Base-by-base conservation (phyloP, 2,888 invertebrate genomes). In the Agonopterix arenella region DNA sequence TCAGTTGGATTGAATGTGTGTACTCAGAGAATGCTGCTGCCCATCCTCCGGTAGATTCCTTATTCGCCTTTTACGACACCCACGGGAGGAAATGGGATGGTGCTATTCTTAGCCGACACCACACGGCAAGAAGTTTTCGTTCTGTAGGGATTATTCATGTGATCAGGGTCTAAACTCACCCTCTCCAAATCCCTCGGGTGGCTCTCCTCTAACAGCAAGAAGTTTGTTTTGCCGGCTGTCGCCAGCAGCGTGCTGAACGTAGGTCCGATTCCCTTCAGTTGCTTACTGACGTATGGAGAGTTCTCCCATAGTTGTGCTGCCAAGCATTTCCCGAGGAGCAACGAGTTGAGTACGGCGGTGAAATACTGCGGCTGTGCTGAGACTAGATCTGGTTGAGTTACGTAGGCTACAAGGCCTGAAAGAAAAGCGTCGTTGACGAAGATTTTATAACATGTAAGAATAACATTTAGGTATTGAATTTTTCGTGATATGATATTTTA, bases 101-200 rank as follows among this genome's bases (percentile, higher is more conserved):
- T n/a, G n/a, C n/a, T n/a, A n/a, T n/a, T n/a, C n/a, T n/a, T n/a
- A n/a, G n/a, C n/a, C n/a, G n/a, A n/a, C n/a, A n/a, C n/a, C n/a
- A n/a, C n/a, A n/a, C n/a, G n/a, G n/a, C n/a, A n/a, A n/a, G n/a
- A n/a, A n/a, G n/a, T n/a, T n/a, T n/a, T n/a, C n/a, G n/a, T n/a
- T n/a, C n/a, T n/a, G n/a, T n/a, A n/a, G n/a, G n/a, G n/a, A n/a
- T n/a, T n/a, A n/a, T n/a, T n/a, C n/a, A 2, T 16, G 2, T 16
- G 16, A 2, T 18, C 28, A 28, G 5, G 28, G 7, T 7, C 28
- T 28, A 28, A 28, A 28, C 74, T 63, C 56, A 93, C 93, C 83
- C 93, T 82, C 86, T 95, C 95, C 59, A 96, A 81, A 65, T 94
- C 93, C 62, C 94, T 89, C 1, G 95, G 94, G 80, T 94, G 93